A percentile compares a stretch with the other conserved stretches of the same genome.
These are phyloP conservation scores for Oreochromis spilurus DNA, from an alignment of 2,113 vertebrate genomes.

Conservation along the genomic window DNA sequence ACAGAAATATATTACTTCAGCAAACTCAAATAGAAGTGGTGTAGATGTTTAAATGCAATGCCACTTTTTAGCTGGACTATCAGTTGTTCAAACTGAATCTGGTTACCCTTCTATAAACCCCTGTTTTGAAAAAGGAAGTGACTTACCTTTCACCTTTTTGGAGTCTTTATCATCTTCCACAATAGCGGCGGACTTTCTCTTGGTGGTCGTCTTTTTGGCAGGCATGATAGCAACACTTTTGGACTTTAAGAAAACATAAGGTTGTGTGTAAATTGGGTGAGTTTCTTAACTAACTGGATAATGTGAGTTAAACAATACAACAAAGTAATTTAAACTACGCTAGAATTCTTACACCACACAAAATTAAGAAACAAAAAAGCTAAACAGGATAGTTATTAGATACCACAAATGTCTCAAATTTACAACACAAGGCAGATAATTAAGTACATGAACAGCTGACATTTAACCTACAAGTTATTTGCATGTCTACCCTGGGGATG, in stretches of 20 bases:
- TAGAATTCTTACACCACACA: fast-evolving
- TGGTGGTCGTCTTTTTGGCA: constrained; percentile 72
- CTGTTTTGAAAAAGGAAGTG: not conserved
- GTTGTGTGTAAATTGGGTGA: not conserved
- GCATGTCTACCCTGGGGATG: not conserved
- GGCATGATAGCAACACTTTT: constrained; percentile 70
- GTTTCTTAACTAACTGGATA: not conserved
- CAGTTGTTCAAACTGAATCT: not conserved
- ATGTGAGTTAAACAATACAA: not conserved
- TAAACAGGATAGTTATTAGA: not conserved
- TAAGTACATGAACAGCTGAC: not conserved
- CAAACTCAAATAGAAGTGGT: not conserved
- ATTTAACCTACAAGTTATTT: not conserved
- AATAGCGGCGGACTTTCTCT: constrained; percentile 62
- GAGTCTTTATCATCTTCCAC: constrained; percentile 54
- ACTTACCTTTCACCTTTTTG: constrained; percentile 82
- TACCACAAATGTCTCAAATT: not conserved
- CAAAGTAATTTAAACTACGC: not conserved
- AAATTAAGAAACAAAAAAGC: not conserved
- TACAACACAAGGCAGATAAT: not conserved
- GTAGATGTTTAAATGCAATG: not conserved
- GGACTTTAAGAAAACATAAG: not conserved
- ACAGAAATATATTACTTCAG: not conserved
- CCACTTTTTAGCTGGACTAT: not conserved
- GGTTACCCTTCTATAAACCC: not conserved